A percentile compares a stretch with the other conserved stretches of the same genome.
These are phyloP conservation scores for Jaculus jaculus DNA, from an alignment of 2,113 vertebrate species.

Conservation along the genomic window DNA sequence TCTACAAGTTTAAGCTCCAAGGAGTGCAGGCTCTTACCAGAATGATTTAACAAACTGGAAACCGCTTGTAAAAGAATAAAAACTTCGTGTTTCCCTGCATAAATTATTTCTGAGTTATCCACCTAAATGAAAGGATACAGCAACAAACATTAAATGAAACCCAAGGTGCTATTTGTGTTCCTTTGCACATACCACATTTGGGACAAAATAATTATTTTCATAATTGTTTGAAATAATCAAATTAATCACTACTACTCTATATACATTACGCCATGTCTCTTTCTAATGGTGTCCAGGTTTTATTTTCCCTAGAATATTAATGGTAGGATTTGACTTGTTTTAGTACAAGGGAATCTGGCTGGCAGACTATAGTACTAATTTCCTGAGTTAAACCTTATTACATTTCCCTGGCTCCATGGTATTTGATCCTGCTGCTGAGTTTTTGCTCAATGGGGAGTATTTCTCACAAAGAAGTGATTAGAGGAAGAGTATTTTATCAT, in stretches of 20 bases:
- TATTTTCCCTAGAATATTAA: neutral
- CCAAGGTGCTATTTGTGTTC: neutral
- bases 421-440: neutral
- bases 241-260: neutral
- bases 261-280: neutral
- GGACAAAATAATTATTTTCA: neutral
- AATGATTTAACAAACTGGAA: neutral
- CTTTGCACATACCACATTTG: neutral
- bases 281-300: neutral
- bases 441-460: neutral
- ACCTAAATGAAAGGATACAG: neutral
- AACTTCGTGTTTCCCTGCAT: neutral
- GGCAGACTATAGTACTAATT: neutral
- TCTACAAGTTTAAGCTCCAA: neutral
- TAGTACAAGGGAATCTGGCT: neutral
- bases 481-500: neutral
- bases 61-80: neutral
- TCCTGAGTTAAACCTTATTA: neutral
- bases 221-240: neutral
- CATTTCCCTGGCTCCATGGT: neutral
- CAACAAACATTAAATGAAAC: neutral
- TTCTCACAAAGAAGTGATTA: neutral
- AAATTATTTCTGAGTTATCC: neutral
- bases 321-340: neutral
- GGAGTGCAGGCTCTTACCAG: neutral